Percentiles rank a stretch among this genome's conserved stretches.
Conservation (phyloP, 2,797 vertebrate genomes). For the Syngnathus acus region DNA sequence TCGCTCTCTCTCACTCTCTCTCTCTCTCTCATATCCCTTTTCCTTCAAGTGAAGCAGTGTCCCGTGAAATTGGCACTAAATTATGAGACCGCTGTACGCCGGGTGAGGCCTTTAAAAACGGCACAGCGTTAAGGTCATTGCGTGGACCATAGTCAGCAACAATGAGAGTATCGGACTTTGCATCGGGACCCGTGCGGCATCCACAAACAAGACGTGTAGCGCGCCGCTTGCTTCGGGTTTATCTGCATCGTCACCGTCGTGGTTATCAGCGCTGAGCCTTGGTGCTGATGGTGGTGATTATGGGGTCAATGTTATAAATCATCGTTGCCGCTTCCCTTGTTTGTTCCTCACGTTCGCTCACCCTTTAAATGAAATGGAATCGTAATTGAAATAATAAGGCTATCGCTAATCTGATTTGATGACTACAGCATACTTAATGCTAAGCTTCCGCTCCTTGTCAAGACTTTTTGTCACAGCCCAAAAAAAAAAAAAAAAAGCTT, state of each 20-base stretch:
- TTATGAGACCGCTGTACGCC: constrained; percentile 68
- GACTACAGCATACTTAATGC: constrained; percentile 31
- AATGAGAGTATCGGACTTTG: constrained; percentile 19
- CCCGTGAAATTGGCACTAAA: constrained; percentile 91
- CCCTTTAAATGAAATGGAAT: constrained; percentile 25
- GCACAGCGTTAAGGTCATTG: constrained; percentile 34
- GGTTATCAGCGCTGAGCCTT: constrained; percentile 32
- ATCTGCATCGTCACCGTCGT: constrained; percentile 41
- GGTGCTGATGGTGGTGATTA: constrained; percentile 45
- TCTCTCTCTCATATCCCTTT: constrained; percentile 41
- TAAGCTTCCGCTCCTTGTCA: constrained; percentile 21
- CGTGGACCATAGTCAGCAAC: constrained; percentile 39
- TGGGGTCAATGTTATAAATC: constrained; percentile 44
- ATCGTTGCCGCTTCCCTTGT: constrained; percentile 15
- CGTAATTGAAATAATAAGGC: constrained; percentile 57
- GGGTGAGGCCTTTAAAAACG: constrained; percentile 50
- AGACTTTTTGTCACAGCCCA: constrained; percentile 27
- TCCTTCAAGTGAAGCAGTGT: constrained; percentile 83
- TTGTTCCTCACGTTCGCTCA: constrained; percentile 25
- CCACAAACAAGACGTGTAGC: constrained; percentile 20
- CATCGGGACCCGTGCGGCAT: constrained; percentile 13
- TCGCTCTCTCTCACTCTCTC: neutral
- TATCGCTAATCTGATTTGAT: constrained; percentile 45
- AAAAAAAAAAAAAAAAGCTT: neutral
- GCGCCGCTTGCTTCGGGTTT: constrained; percentile 20